Base-by-base conservation (phyloP, 2,888 invertebrate species). In the Atrina japonica region DNA sequence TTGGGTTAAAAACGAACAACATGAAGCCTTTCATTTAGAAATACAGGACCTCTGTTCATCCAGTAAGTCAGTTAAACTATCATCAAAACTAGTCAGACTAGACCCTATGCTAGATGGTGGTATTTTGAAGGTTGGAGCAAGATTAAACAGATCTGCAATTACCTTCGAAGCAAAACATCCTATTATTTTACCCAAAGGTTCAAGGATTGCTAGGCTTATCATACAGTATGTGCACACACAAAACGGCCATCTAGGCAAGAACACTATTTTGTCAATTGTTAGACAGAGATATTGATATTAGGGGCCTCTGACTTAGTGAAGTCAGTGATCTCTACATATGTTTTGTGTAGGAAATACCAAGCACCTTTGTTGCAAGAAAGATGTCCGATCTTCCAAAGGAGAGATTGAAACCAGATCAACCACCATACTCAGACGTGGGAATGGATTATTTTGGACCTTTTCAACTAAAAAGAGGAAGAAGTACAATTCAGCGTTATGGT, bases 391-490 rank as follows among this genome's bases (percentile, higher is more conserved):
- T 72, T 1, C 72, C 72, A 3, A 14, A 16, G 5, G 67, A 67
- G 25, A 45, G 67, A 21, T n/a, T 66, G 2, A 64, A 16, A n/a
- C 53, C 70, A 2, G 50, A 58, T 43, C 66, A 68, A 61, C 68
- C 74, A 0, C 73, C 71, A 21, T 78, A 76, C 41, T 59, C 70
- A 3, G 27, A n/a, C 11, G 66, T 67, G 14, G 76, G 78, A 21
- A 59, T 78, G 23, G 78, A 80, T 56, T 76, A 67, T 40, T 82
- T 78, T 63, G 80, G 78, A 50, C 78, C 82, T 0, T 76, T 75
- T 30, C 52, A 59, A 7, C 64, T 79, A 3, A 76, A 75, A 52
- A 16, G 58, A 6, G 74, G 68, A 23, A 41, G 81, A n/a, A 61
- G 49, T 35, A 11, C 21, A 3, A 52, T 72, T 3, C 76, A 81